Evolutionary conservation across 1,140 invertebrate genomes (phyloP), one percentile per base, ranked within the genome.

Genomic region (Drosophila mauritiana): DNA sequence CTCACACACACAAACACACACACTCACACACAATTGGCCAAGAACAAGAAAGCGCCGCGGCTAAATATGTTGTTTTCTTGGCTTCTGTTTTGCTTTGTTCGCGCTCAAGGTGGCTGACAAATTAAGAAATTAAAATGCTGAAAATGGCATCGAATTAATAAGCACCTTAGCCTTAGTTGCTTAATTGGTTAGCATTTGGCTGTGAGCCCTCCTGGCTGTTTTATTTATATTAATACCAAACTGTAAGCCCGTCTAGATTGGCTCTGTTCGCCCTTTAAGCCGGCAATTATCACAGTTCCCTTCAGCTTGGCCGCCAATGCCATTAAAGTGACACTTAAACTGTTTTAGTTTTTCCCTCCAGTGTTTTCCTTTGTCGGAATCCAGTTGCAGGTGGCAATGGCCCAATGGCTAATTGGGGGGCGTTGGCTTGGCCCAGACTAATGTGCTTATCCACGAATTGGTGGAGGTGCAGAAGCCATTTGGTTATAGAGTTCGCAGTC

Each of bases 301-400:
- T 54, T 62, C 63, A 43, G 59, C 25, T 42, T 48, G 20, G 11
- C 13, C 63, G 64, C 63, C 78, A 82, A 81, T 86, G 78, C 82
- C 83, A 88, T 88, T 79, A 88, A 86, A 88, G 79, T 88, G 83
- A 75, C 82, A 86, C 82, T 86, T 88, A 86, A 88, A 82, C 75
- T 86, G 78, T 86, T 86, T 86, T 86, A 86, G 82, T 86, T 86
- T 86, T 67, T 72, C 56, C 20, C 54, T 56, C 51, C 43, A 45
- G 43, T 61, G 49, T 75, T 59, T 48, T 59, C 34, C 43, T 40
- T 48, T 67, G 62, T 68, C 49, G 62, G 34, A 55, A 67, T 70
- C 49, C 48, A 78, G 80, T 83, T 82, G 69, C 69, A 86, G 78
- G 78, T 81, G 81, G 58, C 79, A 82, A 53, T 70, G 42, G 49